phyloP scores from a whole-genome alignment of 2,113 vertebrate species.

The Alouatta palliata region DNA sequence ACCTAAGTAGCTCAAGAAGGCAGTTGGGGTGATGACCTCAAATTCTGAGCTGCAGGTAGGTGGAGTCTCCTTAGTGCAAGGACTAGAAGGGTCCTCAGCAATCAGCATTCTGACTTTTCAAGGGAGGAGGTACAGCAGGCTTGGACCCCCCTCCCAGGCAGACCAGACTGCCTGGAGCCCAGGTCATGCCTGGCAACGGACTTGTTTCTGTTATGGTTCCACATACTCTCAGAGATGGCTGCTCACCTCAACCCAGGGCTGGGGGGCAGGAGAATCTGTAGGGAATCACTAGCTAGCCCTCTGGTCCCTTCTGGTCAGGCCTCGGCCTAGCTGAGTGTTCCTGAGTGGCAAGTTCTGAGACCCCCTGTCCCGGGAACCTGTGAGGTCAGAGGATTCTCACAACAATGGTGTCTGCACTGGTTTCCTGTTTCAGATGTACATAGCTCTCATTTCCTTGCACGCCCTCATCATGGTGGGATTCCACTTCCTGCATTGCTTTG shows the following conservation, averaged over 20 bases:
- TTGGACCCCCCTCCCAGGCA: not conserved
- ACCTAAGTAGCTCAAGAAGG: not conserved
- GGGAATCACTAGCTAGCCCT: not conserved
- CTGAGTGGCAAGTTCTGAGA: not conserved
- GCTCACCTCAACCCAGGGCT: not conserved
- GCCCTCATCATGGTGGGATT: conserved; percentile 95
- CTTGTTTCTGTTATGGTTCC: not conserved
- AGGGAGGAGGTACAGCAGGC: not conserved
- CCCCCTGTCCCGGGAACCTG: fast-evolving
- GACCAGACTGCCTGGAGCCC: not conserved
- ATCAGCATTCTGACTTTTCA: not conserved
- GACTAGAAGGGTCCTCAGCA: not conserved
- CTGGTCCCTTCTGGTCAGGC: not conserved
- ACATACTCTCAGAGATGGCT: not conserved
- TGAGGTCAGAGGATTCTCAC: not conserved
- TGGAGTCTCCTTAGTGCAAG: too few relatives aligned
- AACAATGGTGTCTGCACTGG: not conserved
- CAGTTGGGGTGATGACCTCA: not conserved
- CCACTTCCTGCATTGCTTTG: conserved; percentile 97
- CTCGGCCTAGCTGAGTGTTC: not conserved
- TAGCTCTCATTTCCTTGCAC: conserved; percentile 97
- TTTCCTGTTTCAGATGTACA: conserved; percentile 94
- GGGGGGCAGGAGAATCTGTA: too few relatives aligned
- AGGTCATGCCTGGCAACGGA: not conserved
- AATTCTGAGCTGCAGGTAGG: not conserved